A percentile compares a stretch with the other conserved stretches of the same genome.
Conservation (phyloP, 2,797 vertebrate genomes). For the Spondyliosoma cantharus region DNA sequence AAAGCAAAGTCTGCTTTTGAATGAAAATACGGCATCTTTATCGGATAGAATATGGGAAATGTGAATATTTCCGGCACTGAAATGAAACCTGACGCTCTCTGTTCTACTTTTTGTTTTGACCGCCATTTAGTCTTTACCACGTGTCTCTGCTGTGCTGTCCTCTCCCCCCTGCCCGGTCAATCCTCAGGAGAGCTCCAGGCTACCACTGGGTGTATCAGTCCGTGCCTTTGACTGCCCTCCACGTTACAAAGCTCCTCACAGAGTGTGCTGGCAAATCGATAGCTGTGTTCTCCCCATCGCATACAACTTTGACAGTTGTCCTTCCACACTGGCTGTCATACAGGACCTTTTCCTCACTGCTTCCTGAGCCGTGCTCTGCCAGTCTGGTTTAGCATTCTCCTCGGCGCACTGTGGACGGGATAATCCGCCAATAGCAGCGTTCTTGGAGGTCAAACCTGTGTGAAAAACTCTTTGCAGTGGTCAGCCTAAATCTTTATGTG, state of each 20-base stretch:
- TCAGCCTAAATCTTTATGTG: slow-evolving; percentile 11
- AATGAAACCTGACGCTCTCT: neutral
- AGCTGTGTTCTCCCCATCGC: slow-evolving; percentile 59
- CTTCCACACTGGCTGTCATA: slow-evolving; percentile 54
- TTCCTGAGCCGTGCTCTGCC: neutral
- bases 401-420: slow-evolving; percentile 12
- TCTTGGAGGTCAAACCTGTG: slow-evolving; percentile 38
- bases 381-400: slow-evolving; percentile 52
- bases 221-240: slow-evolving; percentile 72
- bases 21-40: too few relatives aligned
- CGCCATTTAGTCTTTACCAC: slow-evolving; percentile 28
- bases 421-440: slow-evolving; percentile 19
- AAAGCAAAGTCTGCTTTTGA: too few relatives aligned
- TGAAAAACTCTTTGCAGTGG: slow-evolving; percentile 26
- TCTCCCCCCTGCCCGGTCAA: slow-evolving; percentile 29
- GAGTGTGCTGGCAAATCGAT: slow-evolving; percentile 70
- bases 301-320: slow-evolving; percentile 70
- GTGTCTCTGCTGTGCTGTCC: slow-evolving; percentile 19
- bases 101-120: slow-evolving; percentile 9
- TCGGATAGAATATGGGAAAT: neutral
- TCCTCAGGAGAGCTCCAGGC: slow-evolving; percentile 43
- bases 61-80: neutral
- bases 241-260: slow-evolving; percentile 60
- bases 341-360: slow-evolving; percentile 34
- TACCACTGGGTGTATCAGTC: slow-evolving; percentile 43